A percentile compares a stretch with the other conserved stretches of the same genome.
These are phyloP conservation scores for Cyclargus thomasi DNA, from an alignment of 1,140 invertebrate species.

Conservation along the genomic window DNA sequence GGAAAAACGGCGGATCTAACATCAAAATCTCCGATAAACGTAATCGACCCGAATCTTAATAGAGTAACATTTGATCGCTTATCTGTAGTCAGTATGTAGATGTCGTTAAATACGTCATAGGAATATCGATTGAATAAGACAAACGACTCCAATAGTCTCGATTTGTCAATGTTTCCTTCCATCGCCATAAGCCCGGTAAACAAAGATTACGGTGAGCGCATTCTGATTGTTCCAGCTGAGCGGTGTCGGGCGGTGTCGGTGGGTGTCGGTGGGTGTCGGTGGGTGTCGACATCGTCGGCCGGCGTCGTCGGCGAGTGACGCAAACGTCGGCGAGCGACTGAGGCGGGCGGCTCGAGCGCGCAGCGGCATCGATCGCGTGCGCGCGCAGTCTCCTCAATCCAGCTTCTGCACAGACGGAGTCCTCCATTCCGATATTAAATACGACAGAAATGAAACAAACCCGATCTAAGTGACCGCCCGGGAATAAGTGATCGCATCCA, in stretches of 20 bases:
- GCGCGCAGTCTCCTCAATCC: slow-evolving; percentile 62
- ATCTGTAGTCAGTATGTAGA: neutral
- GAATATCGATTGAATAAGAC: neutral
- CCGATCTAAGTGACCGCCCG: slow-evolving; percentile 51
- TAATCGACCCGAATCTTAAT: neutral
- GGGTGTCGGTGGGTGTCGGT: slow-evolving; percentile 53
- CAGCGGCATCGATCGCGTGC: slow-evolving; percentile 69
- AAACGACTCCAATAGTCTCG: neutral
- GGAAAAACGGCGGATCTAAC: neutral
- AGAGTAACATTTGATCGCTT: neutral
- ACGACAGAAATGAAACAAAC: slow-evolving; percentile 67
- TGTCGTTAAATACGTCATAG: neutral
- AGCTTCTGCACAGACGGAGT: slow-evolving; percentile 45
- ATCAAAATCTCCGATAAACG: neutral
- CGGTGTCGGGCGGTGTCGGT: neutral
- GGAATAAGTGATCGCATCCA: slow-evolving; percentile 29
- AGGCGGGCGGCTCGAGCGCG: slow-evolving; percentile 50
- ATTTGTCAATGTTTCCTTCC: neutral
- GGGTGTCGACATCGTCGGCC: neutral
- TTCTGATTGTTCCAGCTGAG: neutral
- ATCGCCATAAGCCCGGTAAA: neutral
- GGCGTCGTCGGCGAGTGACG: slow-evolving; percentile 54
- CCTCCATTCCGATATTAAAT: slow-evolving; percentile 56
- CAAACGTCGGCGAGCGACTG: slow-evolving; percentile 54
- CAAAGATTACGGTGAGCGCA: neutral